phyloP scores from a whole-genome alignment of 2,113 vertebrate genomes.

The Tupaia tana region DNA sequence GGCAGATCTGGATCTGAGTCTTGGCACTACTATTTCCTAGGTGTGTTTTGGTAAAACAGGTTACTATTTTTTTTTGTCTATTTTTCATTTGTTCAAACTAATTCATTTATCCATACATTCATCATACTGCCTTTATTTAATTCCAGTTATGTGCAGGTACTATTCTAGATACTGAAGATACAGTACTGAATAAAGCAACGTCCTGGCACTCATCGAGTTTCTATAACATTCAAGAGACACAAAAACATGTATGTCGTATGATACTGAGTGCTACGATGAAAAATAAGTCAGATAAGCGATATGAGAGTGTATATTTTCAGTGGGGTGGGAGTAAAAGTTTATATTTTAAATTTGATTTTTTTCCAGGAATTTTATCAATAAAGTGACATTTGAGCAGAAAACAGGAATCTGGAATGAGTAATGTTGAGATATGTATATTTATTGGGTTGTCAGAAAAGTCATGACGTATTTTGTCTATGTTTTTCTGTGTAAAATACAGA shows the following conservation, averaged over 20 bases:
- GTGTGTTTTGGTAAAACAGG: background rate
- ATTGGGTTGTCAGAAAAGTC: no score
- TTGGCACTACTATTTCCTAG: background rate
- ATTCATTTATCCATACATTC: background rate
- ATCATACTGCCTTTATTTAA: background rate
- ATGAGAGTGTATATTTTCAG: background rate
- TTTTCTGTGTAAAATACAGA: no score
- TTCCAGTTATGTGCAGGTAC: background rate
- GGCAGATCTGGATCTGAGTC: background rate
- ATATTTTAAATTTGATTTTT: constrained; percentile 2
- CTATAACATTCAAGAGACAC: background rate
- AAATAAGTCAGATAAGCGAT: constrained; percentile 10
- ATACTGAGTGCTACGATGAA: background rate
- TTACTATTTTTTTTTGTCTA: background rate
- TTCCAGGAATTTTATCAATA: constrained; percentile 34
- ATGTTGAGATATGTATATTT: background rate
- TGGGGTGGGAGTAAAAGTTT: background rate
- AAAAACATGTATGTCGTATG: background rate
- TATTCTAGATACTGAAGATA: background rate
- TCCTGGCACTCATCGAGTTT: background rate
- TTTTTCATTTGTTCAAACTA: constrained; percentile 5
- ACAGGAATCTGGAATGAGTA: background rate
- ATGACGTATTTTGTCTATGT: no score
- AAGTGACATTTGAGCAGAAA: background rate
- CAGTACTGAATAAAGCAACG: background rate